Evolutionary conservation across 2,888 invertebrate species (phyloP), one percentile per base, ranked within the genome.

Genomic region (Xylocampa areola): DNA sequence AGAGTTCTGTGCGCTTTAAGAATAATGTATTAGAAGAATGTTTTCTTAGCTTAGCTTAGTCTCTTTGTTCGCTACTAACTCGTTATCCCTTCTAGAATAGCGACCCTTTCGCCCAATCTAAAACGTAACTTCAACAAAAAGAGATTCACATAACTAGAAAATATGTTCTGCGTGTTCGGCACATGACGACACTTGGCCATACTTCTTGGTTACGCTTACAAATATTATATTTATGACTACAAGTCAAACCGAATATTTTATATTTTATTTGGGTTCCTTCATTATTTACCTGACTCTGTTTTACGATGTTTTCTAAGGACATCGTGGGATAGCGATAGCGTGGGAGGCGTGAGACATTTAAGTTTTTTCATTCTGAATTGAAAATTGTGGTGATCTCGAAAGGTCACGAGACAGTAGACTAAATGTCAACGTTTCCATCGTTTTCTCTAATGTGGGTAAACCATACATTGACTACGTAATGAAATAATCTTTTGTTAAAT

Each of bases 141-240:
- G n/a, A 33, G 4, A 19, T 39, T 29, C 13, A 10, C 11, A 13
- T 37, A 25, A 13, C 16, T 11, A 33, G 13, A 23, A 57, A 8
- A 23, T 33, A 16, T 6, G 7, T 19, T 5, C n/a, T 27, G 2
- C 27, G 11, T 23, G n/a, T 19, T 27, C 2, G 10, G 7, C 25
- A 25, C 7, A 19, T 8, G 7, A 25, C 14, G 29, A 44, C 19
- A 27, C 33, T 21, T 14, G 11, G 2, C 19, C 13, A 27, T 17
- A 19, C 13, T n/a, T 55, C 7, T 10, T 35, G 47, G 25, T 49
- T 61, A 55, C 13, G 25, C 45, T 47, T 25, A 11, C 30, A 40
- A 54, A 68, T 68, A 53, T 64, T 58, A 48, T 58, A 47, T 68
- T 39, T 39, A 61, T 36, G 37, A 30, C 30, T 36, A 49, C 39